phyloP scores from a whole-genome alignment of 2,797 vertebrate species.

The Notolabrus celidotus region DNA sequence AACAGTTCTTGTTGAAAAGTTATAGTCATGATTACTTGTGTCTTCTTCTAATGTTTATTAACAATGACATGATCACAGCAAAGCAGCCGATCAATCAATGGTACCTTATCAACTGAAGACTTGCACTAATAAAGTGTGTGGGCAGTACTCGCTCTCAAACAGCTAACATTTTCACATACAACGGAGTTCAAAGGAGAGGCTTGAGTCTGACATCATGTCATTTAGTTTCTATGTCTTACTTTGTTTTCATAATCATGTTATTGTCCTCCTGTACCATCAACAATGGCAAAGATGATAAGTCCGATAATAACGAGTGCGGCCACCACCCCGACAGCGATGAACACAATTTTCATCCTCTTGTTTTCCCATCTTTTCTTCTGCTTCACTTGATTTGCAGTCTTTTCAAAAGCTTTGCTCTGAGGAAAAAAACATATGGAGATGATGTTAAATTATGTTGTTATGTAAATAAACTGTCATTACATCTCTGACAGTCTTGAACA shows the following conservation, averaged over 20 bases:
- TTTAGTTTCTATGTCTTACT: constrained; percentile 15
- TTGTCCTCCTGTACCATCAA: neutral
- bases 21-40: neutral
- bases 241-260: neutral
- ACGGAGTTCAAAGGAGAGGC: constrained; percentile 30
- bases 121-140: constrained; percentile 22
- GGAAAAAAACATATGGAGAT: constrained; percentile 12
- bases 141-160: constrained; percentile 46
- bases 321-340: constrained; percentile 38
- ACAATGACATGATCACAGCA: constrained; percentile 2
- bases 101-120: constrained; percentile 74
- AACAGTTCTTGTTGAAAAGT: constrained; percentile 2
- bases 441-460: neutral
- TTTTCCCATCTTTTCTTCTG: constrained; percentile 75
- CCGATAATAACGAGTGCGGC: constrained; percentile 52
- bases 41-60: neutral
- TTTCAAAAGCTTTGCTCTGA: constrained; percentile 82
- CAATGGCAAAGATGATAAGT: constrained; percentile 59
- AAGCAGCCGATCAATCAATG: constrained; percentile 61
- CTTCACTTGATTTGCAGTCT: constrained; percentile 78
- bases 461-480: neutral
- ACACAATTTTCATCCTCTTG: constrained; percentile 77
- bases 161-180: constrained; percentile 28
- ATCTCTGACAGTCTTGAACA: neutral
- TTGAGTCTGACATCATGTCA: constrained; percentile 20